Percentiles rank a stretch among this genome's conserved stretches.
These are phyloP conservation scores for Tiliqua scincoides DNA, from an alignment of 2,113 vertebrate genomes.

Conservation along the genomic window DNA sequence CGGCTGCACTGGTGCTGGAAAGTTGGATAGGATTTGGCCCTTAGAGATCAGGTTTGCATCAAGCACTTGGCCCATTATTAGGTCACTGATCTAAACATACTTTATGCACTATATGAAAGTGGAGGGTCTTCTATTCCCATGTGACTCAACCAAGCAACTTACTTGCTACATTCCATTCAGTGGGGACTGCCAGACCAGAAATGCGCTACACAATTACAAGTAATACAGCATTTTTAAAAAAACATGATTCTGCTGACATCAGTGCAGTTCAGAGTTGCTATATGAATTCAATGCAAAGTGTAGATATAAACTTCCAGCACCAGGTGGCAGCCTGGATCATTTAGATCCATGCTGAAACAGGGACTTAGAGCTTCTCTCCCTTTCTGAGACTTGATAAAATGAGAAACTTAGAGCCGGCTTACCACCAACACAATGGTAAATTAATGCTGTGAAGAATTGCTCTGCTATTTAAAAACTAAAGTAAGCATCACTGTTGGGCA, in stretches of 20 bases:
- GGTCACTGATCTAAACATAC: neutral
- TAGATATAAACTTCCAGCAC: neutral
- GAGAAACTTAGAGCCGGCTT: neutral
- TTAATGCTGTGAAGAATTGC: constrained; percentile 28
- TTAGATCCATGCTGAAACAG: neutral
- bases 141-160: neutral
- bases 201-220: neutral
- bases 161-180: neutral
- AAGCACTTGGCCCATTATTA: neutral
- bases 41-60: neutral
- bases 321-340: neutral
- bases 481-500: constrained; percentile 14
- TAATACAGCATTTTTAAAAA: neutral
- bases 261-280: neutral
- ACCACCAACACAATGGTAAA: neutral
- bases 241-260: neutral
- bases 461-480: constrained; percentile 15
- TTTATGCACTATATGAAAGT: neutral
- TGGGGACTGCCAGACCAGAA: neutral
- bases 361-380: neutral
- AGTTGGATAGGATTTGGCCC: too few species aligned
- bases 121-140: neutral
- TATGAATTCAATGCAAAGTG: neutral
- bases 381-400: neutral
- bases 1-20: too few species aligned